Evolutionary conservation across 2,797 vertebrate genomes (phyloP), one percentile per base, ranked within the genome.

Genomic region (Takifugu ocellatus): DNA sequence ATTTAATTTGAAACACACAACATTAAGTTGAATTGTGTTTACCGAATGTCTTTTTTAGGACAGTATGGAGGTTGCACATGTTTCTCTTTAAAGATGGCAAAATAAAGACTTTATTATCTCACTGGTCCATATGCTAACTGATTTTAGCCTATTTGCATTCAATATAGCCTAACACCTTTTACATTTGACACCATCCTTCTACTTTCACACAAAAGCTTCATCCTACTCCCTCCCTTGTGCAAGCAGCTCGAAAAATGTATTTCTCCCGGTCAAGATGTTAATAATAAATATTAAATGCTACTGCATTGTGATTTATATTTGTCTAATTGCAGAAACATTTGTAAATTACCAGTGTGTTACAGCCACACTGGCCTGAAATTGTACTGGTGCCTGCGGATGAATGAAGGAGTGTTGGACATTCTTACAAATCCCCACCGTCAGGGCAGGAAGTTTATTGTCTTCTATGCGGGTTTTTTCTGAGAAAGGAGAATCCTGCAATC

Each of bases 91-190:
- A 16, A 6, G 14, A 16, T 17, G 43, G 0, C 33, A 33, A 33
- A 33, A 33, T 29, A 33, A 33, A 11, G 33, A 33, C 33, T 33
- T 10, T 33, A 33, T 10, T 8, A 9, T 33, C 33, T 33, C 11
- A 8, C 2, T 33, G 33, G 33, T 33, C 1, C 25, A 12, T 42
- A 47, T 47, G 43, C 53, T 42, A 45, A 50, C 14, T 61, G 39
- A 60, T 21, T 68, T 56, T 59, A 72, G 63, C 59, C 58, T 58
- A 42, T 78, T 77, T 75, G 55, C 56, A 55, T 65, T 61, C 51
- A 44, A 36, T 53, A 62, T 27, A 54, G 33, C 11, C 6, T 33
- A 7, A 33, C 33, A 33, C 59, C 54, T 52, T 33, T 53, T 48
- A 43, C 53, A 56, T 51, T 68, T 54, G 44, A 64, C 66, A 72